Percentiles rank a stretch among this genome's conserved stretches.
These are phyloP conservation scores for Sterrhoptilus dennistouni DNA, from an alignment of 2,113 vertebrate genomes.

Conservation along the genomic window DNA sequence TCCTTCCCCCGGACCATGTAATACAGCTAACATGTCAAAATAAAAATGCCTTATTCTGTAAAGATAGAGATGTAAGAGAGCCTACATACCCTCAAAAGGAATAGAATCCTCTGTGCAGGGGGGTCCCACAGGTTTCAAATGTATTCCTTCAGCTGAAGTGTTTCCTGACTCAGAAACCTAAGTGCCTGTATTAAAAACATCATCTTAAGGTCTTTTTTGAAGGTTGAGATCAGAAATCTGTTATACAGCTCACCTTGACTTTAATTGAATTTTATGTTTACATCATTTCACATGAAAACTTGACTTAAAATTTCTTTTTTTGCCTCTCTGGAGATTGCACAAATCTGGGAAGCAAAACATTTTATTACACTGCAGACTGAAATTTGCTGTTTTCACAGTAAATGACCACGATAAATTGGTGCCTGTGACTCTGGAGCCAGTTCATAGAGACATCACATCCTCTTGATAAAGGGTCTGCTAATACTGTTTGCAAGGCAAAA, in stretches of 20 bases:
- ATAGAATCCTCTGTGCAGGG: not conserved
- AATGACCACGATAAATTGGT: constrained; percentile 31
- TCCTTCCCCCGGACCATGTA: not conserved
- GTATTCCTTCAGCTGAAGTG: not conserved
- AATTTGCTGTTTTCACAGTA: constrained; percentile 19
- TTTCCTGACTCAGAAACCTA: not conserved
- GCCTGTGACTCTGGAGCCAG: constrained; percentile 2
- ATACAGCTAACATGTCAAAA: not conserved
- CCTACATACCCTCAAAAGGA: not conserved
- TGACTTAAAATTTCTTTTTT: not conserved
- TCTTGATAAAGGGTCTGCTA: not conserved
- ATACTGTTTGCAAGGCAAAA: constrained; percentile 22
- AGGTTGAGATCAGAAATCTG: not conserved
- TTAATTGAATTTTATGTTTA: constrained; percentile 4
- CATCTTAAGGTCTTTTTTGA: not conserved
- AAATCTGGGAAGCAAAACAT: not conserved
- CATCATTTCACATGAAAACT: not conserved
- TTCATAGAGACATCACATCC: not conserved
- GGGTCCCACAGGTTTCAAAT: not conserved
- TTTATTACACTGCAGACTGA: not conserved
- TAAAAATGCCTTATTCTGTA: not conserved
- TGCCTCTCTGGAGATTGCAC: not conserved
- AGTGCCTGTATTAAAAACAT: not conserved
- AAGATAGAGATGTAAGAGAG: not conserved
- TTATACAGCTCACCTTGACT: not conserved